Evolutionary conservation across 2,888 invertebrate species (phyloP).

Genomic region (Acleris holmiana): DNA sequence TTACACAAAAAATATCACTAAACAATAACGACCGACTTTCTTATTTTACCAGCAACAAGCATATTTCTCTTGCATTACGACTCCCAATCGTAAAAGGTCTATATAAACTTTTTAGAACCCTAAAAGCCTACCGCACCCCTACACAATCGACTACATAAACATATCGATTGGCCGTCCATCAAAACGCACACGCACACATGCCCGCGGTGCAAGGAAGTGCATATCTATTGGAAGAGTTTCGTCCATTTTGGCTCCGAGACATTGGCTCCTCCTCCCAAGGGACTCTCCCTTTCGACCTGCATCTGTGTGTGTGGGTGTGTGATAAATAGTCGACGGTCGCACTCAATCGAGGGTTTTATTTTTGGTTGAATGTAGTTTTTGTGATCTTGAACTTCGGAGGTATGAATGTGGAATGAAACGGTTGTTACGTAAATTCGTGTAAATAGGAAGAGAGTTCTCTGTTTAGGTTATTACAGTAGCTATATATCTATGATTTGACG

Average conservation of each 20-base stretch:
- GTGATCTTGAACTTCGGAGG: slow-evolving; percentile 65
- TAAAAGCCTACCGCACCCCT: slow-evolving; percentile 36
- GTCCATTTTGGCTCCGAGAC: slow-evolving; percentile 78
- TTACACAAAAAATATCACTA: too few species aligned
- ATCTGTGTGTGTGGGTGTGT: slow-evolving; percentile 57
- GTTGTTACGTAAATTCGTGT: slow-evolving; percentile 1
- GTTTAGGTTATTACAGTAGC: too few species aligned
- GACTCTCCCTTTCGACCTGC: slow-evolving; percentile 78
- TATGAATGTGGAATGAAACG: slow-evolving; percentile 4
- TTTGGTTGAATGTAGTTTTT: slow-evolving; percentile 58
- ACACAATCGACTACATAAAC: slow-evolving; percentile 44
- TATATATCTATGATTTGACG: too few species aligned
- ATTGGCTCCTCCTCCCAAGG: slow-evolving; percentile 81
- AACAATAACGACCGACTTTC: too few species aligned
- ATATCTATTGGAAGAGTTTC: slow-evolving; percentile 75
- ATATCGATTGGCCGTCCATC: slow-evolving; percentile 56
- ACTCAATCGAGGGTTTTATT: slow-evolving; percentile 62
- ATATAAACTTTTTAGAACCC: slow-evolving; percentile 2
- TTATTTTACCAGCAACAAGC: not conserved
- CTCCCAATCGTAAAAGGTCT: not conserved
- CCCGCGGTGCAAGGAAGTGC: slow-evolving; percentile 78
- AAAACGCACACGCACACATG: slow-evolving; percentile 50
- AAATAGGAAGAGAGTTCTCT: too few species aligned
- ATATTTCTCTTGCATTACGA: not conserved
- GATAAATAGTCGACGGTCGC: slow-evolving; percentile 52